Conservation (phyloP, 2,888 invertebrate species). For the Galerucella nymphaeae region DNA sequence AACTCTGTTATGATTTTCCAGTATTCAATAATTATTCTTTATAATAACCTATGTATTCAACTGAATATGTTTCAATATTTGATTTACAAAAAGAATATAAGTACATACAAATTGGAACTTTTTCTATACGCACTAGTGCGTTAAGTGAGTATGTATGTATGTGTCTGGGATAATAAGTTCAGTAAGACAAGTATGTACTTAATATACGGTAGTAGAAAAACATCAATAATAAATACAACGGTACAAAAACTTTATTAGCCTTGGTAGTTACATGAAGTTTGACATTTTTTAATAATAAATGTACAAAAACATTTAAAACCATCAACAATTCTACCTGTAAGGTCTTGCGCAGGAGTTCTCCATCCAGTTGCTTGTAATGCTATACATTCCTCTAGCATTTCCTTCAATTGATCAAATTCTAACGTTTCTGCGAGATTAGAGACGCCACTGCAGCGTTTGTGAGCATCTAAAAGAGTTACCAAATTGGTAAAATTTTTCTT, state of each 20-base stretch:
- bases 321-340: constrained; percentile 46
- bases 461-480: constrained; percentile 51
- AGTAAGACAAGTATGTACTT: no score
- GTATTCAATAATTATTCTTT: no score
- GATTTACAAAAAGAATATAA: no score
- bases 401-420: constrained; percentile 48
- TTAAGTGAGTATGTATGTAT: no score
- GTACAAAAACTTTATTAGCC: neutral
- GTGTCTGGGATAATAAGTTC: no score
- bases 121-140: no score
- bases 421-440: constrained; percentile 50
- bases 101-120: no score
- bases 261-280: constrained; percentile 20
- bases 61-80: no score
- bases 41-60: no score
- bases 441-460: constrained; percentile 36
- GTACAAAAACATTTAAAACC: constrained; percentile 36
- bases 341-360: constrained; percentile 48
- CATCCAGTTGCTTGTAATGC: constrained; percentile 51
- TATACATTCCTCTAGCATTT: constrained; percentile 49
- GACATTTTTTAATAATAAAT: constrained; percentile 32
- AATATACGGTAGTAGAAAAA: no score
- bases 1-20: no score
- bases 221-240: neutral
- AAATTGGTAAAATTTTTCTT: constrained; percentile 49